Evolutionary conservation across 2,888 invertebrate genomes (phyloP).

Genomic region (Acrocera orbiculus): DNA sequence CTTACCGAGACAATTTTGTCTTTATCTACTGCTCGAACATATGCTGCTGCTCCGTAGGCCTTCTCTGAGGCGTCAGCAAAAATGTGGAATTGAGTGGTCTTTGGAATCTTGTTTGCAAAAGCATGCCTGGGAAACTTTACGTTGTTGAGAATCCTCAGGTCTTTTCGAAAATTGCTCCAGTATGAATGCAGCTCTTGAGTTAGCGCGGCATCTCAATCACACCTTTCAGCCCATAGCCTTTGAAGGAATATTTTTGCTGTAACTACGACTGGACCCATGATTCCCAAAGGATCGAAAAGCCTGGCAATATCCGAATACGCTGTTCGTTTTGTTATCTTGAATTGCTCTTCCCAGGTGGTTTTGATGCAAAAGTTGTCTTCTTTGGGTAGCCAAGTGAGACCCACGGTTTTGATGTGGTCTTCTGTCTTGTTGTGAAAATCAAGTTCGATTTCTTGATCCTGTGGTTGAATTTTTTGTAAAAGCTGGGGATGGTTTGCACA

Average conservation of each 20-base stretch:
- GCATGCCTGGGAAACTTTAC: not conserved
- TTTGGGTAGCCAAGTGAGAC: not conserved
- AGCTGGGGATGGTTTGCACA: not conserved
- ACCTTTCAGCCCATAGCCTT: constrained; percentile 2
- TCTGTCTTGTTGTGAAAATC: not conserved
- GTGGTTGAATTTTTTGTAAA: not conserved
- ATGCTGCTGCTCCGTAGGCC: constrained; percentile 13
- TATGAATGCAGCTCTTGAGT: not conserved
- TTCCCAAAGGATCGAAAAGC: constrained; percentile 4
- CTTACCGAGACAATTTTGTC: not conserved
- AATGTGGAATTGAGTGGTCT: constrained; percentile 7
- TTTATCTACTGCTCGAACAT: constrained; percentile 3
- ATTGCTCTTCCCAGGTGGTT: not conserved
- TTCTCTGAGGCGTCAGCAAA: constrained; percentile 13
- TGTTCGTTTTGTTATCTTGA: not conserved
- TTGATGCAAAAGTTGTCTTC: not conserved
- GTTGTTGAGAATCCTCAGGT: not conserved
- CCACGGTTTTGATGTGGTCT: not conserved
- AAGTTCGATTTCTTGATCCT: not conserved
- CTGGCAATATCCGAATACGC: constrained; percentile 1
- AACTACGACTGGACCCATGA: constrained; percentile 3
- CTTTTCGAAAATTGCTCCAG: not conserved
- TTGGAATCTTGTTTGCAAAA: too few species aligned
- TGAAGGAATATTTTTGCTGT: constrained; percentile 7
- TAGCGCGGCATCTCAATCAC: constrained; percentile 6